These are phyloP conservation scores for Laterallus jamaicensis DNA, from an alignment of 2,113 vertebrate species.

Conservation along the genomic window DNA sequence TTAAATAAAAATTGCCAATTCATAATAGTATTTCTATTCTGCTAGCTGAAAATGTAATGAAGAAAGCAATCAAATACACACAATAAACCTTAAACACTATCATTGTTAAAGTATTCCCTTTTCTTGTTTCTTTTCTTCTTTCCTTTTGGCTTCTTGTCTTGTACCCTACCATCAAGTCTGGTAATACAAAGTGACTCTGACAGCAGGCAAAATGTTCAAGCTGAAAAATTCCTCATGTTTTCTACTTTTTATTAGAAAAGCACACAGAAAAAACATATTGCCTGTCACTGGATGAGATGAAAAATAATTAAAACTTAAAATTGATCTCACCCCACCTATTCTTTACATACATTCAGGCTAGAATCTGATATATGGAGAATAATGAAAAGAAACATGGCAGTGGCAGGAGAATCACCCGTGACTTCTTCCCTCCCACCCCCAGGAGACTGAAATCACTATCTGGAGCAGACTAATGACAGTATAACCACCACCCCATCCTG, in stretches of 20 bases:
- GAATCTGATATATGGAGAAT: conserved; percentile 16
- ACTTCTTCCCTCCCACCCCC: background rate
- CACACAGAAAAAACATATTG: background rate
- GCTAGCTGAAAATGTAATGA: conserved; percentile 37
- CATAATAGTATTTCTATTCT: conserved; percentile 4
- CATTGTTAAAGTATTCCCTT: conserved; percentile 17
- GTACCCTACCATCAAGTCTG: conserved; percentile 29
- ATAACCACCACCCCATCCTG: background rate
- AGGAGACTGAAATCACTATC: conserved; percentile 25
- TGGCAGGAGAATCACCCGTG: background rate
- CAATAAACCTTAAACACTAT: conserved; percentile 21
- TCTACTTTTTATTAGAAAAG: conserved; percentile 68
- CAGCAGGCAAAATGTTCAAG: conserved; percentile 45
- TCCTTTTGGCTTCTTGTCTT: background rate
- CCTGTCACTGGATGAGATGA: conserved; percentile 51
- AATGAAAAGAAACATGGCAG: conserved; percentile 61
- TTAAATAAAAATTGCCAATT: conserved; percentile 39
- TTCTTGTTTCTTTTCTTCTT: background rate
- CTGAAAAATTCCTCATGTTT: conserved; percentile 46
- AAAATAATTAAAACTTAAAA: conserved; percentile 76
- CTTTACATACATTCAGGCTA: conserved; percentile 18
- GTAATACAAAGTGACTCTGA: conserved; percentile 65
- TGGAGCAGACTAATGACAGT: background rate
- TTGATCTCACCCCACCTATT: conserved; percentile 53
- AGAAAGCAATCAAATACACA: conserved; percentile 27